Conservation (phyloP, 2,888 invertebrate species). For the Priocnemis perturbator region DNA sequence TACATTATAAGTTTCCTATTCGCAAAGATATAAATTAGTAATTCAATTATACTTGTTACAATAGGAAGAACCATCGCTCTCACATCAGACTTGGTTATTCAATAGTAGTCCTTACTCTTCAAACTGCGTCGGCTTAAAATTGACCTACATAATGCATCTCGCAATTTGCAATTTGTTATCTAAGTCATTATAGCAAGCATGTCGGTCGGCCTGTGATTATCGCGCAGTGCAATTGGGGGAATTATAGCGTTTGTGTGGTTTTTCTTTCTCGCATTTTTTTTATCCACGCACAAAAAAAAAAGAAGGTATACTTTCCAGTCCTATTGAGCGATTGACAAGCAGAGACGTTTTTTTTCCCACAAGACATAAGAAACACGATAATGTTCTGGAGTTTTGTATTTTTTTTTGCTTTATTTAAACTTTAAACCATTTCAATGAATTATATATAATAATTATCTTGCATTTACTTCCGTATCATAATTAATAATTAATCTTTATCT, state of each 20-base stretch:
- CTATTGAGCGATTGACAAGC: slow-evolving; percentile 53
- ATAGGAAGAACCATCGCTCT: slow-evolving; percentile 66
- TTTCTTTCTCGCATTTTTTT: slow-evolving; percentile 4
- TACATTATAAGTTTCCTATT: slow-evolving; percentile 57
- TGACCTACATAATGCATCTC: slow-evolving; percentile 47
- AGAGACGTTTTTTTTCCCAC: slow-evolving; percentile 39
- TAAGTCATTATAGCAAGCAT: slow-evolving; percentile 39
- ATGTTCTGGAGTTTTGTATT: slow-evolving; percentile 56
- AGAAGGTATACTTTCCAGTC: slow-evolving; percentile 36
- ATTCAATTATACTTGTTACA: slow-evolving; percentile 61
- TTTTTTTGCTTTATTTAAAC: slow-evolving; percentile 68
- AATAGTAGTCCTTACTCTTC: slow-evolving; percentile 42
- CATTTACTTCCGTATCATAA: slow-evolving; percentile 67
- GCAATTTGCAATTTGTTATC: slow-evolving; percentile 46
- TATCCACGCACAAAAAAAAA: slow-evolving; percentile 27
- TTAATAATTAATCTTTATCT: slow-evolving; percentile 69
- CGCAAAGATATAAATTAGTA: slow-evolving; percentile 67
- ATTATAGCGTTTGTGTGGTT: slow-evolving; percentile 12
- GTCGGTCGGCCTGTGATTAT: slow-evolving; percentile 36
- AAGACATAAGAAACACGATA: slow-evolving; percentile 62
- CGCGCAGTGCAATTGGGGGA: slow-evolving; percentile 38
- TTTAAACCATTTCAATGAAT: slow-evolving; percentile 70
- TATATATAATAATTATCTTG: slow-evolving; percentile 69
- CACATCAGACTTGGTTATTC: slow-evolving; percentile 62
- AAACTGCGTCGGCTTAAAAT: slow-evolving; percentile 48